phyloP scores from a whole-genome alignment of 2,888 invertebrate genomes.

The Tholera decimalis region DNA sequence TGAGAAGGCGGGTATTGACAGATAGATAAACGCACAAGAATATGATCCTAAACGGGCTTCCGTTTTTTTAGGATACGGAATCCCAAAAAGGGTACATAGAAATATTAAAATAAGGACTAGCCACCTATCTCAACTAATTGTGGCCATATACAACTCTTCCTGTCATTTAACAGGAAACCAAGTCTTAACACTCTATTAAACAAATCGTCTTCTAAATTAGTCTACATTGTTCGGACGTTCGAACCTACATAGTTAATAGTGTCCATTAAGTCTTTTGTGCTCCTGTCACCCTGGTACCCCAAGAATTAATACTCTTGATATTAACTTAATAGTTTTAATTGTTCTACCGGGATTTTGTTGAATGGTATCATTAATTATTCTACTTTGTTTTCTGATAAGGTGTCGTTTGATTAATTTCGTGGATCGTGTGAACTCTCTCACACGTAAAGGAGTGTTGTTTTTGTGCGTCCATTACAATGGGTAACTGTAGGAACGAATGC shows the following conservation, averaged over 20 bases:
- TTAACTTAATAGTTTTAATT: constrained; percentile 69
- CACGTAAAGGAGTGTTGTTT: constrained; percentile 25
- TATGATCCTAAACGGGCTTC: too few species aligned
- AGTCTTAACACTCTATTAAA: constrained; percentile 63
- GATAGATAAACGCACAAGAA: too few species aligned
- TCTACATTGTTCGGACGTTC: constrained; percentile 53
- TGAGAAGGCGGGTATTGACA: too few species aligned
- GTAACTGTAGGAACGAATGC: constrained; percentile 35
- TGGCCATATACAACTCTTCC: constrained; percentile 55
- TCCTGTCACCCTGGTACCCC: constrained; percentile 69
- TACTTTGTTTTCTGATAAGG: constrained; percentile 43
- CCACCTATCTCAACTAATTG: constrained; percentile 35
- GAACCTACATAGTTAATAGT: constrained; percentile 64
- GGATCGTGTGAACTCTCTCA: constrained; percentile 48
- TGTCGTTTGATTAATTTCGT: constrained; percentile 40
- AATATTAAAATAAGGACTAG: constrained; percentile 15
- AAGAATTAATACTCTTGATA: constrained; percentile 67
- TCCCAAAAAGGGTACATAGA: constrained; percentile 2
- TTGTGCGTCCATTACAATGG: constrained; percentile 29
- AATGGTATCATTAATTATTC: constrained; percentile 53
- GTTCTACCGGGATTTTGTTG: constrained; percentile 57
- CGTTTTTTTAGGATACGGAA: too few species aligned
- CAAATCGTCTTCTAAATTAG: constrained; percentile 62
- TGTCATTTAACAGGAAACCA: constrained; percentile 59
- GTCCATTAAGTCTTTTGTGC: constrained; percentile 69